A percentile compares a stretch with the other conserved stretches of the same genome.
Conservation (phyloP, 2,113 vertebrate genomes). For the Colaptes auratus region DNA sequence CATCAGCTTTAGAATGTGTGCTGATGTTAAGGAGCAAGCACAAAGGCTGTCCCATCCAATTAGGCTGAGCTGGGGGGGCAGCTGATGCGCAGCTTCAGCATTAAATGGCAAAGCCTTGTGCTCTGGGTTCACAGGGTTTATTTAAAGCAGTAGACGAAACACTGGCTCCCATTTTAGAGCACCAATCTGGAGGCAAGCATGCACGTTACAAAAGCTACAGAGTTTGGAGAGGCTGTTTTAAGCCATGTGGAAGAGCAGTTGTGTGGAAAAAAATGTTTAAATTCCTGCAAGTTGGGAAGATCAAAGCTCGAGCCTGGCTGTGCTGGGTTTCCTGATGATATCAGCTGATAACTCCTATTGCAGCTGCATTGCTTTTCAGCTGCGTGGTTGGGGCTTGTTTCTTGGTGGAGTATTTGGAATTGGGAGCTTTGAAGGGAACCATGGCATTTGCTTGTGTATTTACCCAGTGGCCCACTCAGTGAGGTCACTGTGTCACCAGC, state of each 20-base stretch:
- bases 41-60: neutral
- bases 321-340: neutral
- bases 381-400: neutral
- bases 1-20: neutral
- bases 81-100: neutral
- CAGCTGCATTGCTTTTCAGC: neutral
- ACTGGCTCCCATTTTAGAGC: neutral
- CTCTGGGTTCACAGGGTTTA: neutral
- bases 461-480: neutral
- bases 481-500: neutral
- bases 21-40: neutral
- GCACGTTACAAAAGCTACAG: neutral
- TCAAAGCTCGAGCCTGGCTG: neutral
- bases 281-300: neutral
- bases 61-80: neutral
- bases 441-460: neutral
- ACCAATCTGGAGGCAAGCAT: neutral
- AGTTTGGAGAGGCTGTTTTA: neutral
- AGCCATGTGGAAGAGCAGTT: neutral
- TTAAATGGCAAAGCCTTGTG: neutral
- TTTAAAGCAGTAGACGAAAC: neutral
- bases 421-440: neutral
- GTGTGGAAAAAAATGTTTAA: neutral
- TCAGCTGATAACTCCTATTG: neutral
- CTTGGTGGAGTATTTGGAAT: neutral